These are phyloP conservation scores for Myotis brandtii DNA, from an alignment of 2,113 vertebrate species.

Conservation along the genomic window DNA sequence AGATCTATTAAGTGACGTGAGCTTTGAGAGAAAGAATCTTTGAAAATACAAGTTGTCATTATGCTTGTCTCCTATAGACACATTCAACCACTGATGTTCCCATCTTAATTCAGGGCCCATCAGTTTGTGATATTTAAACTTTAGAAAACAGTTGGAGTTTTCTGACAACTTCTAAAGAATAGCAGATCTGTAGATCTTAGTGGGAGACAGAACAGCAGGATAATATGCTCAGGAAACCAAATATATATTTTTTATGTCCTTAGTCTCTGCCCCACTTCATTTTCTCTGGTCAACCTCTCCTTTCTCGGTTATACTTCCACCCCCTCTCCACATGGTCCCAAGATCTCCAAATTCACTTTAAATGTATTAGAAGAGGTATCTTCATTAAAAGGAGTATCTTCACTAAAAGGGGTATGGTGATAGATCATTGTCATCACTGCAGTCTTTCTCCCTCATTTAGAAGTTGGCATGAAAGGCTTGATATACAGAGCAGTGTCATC, in stretches of 20 bases:
- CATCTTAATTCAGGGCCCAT: conserved; percentile 36
- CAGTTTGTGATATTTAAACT: conserved; percentile 65
- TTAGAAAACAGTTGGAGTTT: conserved; percentile 71
- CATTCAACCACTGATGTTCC: conserved; percentile 51
- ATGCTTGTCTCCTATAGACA: conserved; percentile 34
- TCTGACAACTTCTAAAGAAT: conserved; percentile 70
- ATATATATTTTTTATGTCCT: conserved; percentile 35
- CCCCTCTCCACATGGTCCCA: neutral
- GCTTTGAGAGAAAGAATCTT: conserved; percentile 35
- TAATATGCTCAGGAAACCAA: conserved; percentile 28
- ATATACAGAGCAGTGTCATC: conserved; percentile 76
- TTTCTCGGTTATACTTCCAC: neutral
- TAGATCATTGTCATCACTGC: conserved; percentile 59
- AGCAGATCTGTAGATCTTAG: conserved; percentile 58
- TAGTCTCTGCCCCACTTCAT: neutral
- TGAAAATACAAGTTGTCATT: conserved; percentile 59
- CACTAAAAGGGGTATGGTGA: conserved; percentile 2
- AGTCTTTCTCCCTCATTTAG: conserved; percentile 67
- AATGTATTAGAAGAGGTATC: conserved; percentile 46
- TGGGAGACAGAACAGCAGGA: conserved; percentile 70
- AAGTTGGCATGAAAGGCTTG: conserved; percentile 72
- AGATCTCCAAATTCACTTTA: conserved; percentile 41
- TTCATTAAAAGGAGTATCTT: conserved; percentile 46
- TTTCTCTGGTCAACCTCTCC: neutral
- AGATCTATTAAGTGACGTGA: conserved; percentile 18